Percentiles rank a stretch among this genome's conserved stretches.
Conservation (phyloP, 2,797 vertebrate species). For the Pseudomugil tenellus region DNA sequence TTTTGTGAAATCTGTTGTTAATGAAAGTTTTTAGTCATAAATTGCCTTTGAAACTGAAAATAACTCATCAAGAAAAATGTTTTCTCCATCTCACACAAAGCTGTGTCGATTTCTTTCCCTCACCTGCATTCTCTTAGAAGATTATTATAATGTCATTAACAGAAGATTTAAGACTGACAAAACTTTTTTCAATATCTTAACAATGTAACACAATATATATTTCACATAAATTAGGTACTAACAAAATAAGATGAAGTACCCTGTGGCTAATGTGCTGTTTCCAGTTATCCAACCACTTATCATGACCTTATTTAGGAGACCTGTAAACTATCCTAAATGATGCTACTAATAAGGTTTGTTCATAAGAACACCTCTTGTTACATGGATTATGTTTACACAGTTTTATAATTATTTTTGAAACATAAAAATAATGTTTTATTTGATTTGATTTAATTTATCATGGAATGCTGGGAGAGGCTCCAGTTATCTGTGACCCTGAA, state of each 20-base stretch:
- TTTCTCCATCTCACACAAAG: background rate
- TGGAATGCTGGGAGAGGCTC: no score
- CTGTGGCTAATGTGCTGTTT: background rate
- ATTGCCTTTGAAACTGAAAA: slow-evolving; percentile 19
- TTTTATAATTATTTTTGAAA: no score
- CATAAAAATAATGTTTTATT: no score
- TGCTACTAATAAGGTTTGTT: no score
- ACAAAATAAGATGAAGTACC: background rate
- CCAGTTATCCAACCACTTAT: background rate
- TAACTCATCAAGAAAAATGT: background rate
- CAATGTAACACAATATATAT: background rate
- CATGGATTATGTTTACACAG: no score
- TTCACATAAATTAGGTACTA: background rate
- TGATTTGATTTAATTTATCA: no score
- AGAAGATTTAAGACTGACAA: background rate
- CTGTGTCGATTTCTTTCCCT: background rate
- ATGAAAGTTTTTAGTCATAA: slow-evolving; percentile 12
- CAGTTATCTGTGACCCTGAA: no score
- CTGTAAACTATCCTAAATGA: background rate
- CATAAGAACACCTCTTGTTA: no score
- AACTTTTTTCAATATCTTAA: background rate
- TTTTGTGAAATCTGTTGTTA: slow-evolving; percentile 26
- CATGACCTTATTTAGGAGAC: background rate
- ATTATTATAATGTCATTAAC: slow-evolving; percentile 5
- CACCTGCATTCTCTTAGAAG: background rate